Conservation (phyloP, 2,797 vertebrate genomes). For the Anisognathus igniventris region DNA sequence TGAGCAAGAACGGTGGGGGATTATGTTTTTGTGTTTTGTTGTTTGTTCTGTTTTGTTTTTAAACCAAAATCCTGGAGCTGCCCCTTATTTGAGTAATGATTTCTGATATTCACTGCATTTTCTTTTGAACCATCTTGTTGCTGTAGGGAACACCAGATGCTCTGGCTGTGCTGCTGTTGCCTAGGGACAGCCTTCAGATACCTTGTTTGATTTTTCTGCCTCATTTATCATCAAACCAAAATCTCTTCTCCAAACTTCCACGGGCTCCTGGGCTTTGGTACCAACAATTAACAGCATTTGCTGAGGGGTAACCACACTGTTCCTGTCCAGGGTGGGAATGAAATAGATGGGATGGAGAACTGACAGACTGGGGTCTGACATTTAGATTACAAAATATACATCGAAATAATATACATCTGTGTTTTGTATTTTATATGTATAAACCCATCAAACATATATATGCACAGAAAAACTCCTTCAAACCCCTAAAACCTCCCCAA, state of each 20-base stretch:
- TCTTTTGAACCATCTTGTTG: background rate
- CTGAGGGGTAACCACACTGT: background rate
- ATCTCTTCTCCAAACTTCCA: background rate
- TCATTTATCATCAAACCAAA: background rate
- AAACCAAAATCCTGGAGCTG: background rate
- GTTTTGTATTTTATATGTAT: background rate
- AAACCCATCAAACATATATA: background rate
- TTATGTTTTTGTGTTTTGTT: background rate
- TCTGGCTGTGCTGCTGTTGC: background rate
- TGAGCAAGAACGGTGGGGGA: fast-evolving
- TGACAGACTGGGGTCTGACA: background rate
- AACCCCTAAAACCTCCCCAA: background rate
- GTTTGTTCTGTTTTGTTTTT: background rate
- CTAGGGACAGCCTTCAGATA: background rate
- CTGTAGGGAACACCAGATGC: background rate
- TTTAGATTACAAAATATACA: background rate
- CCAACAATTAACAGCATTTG: background rate
- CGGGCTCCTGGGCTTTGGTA: background rate
- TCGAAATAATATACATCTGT: fast-evolving
- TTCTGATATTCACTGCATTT: background rate
- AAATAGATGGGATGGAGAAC: background rate
- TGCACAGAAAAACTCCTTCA: background rate
- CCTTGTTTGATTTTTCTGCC: background rate
- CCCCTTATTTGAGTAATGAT: background rate
- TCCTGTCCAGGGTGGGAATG: background rate